phyloP scores from a whole-genome alignment of 92 coral and sea anemone genomes.

The Scolanthus callimorphus region DNA sequence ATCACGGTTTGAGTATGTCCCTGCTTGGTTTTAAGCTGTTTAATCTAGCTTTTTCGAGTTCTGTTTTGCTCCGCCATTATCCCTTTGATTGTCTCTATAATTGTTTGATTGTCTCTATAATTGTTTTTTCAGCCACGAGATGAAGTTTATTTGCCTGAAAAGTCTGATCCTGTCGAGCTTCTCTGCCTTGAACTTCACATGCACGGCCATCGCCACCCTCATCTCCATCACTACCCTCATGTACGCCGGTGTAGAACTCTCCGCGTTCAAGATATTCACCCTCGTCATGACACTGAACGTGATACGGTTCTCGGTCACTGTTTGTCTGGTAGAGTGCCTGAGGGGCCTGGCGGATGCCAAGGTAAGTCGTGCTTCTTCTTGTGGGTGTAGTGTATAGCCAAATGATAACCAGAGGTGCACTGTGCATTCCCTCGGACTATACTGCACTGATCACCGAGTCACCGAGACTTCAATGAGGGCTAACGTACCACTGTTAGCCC shows the following conservation, averaged over 20 bases:
- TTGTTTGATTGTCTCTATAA: too few species aligned
- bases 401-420: too few species aligned
- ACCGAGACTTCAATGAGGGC: too few species aligned
- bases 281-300: constrained; percentile 5
- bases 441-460: too few species aligned
- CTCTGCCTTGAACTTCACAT: constrained; percentile 6
- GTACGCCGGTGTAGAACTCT: constrained; percentile 9
- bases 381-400: too few species aligned
- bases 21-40: too few species aligned
- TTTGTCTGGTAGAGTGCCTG: neutral
- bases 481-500: too few species aligned
- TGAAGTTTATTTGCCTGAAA: constrained; percentile 5
- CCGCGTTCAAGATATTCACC: constrained; percentile 18
- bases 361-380: neutral
- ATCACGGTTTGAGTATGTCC: too few species aligned
- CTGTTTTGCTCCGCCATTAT: too few species aligned
- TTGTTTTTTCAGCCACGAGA: constrained; percentile 4
- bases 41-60: too few species aligned
- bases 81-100: too few species aligned
- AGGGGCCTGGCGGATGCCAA: constrained; percentile 1
- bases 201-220: constrained; percentile 7
- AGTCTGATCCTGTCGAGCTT: constrained; percentile 3
- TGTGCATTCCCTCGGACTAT: too few species aligned
- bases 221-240: constrained; percentile 6
- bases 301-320: constrained; percentile 5